phyloP scores from a whole-genome alignment of 2,888 invertebrate genomes.

The Periphyllus acericola region DNA sequence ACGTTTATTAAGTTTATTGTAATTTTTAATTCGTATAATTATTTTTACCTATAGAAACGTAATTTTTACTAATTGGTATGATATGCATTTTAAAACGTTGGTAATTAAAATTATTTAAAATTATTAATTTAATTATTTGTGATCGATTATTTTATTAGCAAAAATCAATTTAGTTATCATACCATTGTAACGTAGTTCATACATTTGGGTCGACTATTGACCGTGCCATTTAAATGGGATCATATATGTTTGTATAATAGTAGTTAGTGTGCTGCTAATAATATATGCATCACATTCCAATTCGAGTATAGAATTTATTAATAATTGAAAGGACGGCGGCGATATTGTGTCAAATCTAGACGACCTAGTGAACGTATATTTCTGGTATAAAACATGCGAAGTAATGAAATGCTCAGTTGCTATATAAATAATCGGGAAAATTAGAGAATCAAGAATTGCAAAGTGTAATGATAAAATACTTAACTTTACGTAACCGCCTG shows the following conservation, averaged over 20 bases:
- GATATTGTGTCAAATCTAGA: background rate
- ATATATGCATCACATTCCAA: constrained; percentile 33
- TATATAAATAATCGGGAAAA: background rate
- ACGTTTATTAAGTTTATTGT: background rate
- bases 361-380: background rate
- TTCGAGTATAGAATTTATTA: constrained; percentile 35
- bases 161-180: background rate
- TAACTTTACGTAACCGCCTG: background rate
- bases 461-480: background rate
- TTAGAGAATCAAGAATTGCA: background rate
- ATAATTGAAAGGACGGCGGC: constrained; percentile 26
- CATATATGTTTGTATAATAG: background rate
- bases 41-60: background rate
- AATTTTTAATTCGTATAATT: background rate
- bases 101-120: background rate
- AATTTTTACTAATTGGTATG: background rate
- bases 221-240: constrained; percentile 15
- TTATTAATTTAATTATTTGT: background rate
- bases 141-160: background rate
- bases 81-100: background rate
- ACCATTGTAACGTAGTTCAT: background rate
- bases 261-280: constrained; percentile 26
- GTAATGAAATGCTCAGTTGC: background rate
- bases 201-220: constrained; percentile 6
- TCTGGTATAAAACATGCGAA: background rate